Conservation (phyloP, 2,797 vertebrate genomes). For the Pseudomugil gertrudae region DNA sequence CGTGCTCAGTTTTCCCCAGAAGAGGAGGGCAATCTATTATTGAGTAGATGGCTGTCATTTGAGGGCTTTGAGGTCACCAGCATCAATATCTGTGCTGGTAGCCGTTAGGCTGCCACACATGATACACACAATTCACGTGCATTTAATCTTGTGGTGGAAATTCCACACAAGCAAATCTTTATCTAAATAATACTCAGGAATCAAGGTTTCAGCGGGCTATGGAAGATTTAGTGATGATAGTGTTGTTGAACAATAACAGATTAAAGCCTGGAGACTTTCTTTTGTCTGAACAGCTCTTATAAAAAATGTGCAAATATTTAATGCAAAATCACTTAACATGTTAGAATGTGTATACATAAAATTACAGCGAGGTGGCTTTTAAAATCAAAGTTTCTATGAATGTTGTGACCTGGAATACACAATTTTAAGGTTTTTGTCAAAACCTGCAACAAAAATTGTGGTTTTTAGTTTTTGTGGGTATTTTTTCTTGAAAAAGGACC, state of each 20-base stretch:
- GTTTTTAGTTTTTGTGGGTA: too few species aligned
- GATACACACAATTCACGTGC: conserved; percentile 15
- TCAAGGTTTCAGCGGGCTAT: background rate
- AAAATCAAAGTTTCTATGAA: too few species aligned
- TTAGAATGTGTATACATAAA: too few species aligned
- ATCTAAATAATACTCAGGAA: conserved; percentile 20
- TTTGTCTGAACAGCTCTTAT: too few species aligned
- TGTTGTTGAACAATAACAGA: background rate
- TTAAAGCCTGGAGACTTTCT: background rate
- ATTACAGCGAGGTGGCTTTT: too few species aligned
- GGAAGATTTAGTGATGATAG: background rate
- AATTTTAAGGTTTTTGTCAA: too few species aligned
- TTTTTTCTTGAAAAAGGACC: too few species aligned
- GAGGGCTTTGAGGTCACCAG: conserved; percentile 68
- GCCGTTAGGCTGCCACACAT: conserved; percentile 31
- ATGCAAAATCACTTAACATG: too few species aligned
- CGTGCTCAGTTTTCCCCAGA: conserved; percentile 41
- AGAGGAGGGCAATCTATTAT: conserved; percentile 68
- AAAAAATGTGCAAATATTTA: too few species aligned
- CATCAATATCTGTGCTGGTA: conserved; percentile 70
- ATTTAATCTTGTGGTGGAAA: conserved; percentile 41
- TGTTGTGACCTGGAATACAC: too few species aligned
- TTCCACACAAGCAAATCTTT: conserved; percentile 4
- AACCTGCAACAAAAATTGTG: too few species aligned
- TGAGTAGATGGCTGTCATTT: conserved; percentile 65